Conservation (phyloP, 2,888 invertebrate species). For the Diplolepis rosae region DNA sequence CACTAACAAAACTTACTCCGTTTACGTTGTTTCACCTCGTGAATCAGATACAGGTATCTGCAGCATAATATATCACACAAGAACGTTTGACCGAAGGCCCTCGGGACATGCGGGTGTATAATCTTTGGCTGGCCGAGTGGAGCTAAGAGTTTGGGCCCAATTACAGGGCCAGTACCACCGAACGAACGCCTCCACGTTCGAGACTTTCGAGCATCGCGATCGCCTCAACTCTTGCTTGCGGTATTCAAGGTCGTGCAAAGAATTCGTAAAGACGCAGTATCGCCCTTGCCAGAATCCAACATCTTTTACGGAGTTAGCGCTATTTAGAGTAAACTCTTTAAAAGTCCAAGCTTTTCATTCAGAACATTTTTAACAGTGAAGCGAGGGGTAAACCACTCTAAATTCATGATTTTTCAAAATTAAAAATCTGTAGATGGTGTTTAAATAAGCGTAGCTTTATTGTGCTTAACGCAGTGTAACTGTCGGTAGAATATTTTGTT, state of each 20-base stretch:
- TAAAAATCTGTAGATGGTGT: no score
- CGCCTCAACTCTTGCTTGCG: conserved; percentile 46
- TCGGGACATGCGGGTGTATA: conserved; percentile 74
- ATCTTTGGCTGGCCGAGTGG: conserved; percentile 71
- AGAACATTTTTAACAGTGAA: no score
- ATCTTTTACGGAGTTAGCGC: no score
- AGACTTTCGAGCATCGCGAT: conserved; percentile 62
- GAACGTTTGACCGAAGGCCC: conserved; percentile 67
- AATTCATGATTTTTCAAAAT: no score
- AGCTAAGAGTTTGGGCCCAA: conserved; percentile 72
- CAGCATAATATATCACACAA: conserved; percentile 72
- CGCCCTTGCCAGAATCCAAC: background rate
- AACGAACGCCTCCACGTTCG: conserved; percentile 69
- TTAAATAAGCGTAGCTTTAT: no score
- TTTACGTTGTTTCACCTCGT: conserved; percentile 70
- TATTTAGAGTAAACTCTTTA: no score
- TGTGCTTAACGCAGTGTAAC: no score
- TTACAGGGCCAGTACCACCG: conserved; percentile 73
- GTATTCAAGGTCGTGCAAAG: conserved; percentile 48
- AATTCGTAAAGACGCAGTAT: conserved; percentile 37
- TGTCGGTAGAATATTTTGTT: no score
- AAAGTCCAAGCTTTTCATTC: no score
- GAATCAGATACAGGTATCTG: conserved; percentile 72
- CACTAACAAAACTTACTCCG: conserved; percentile 62
- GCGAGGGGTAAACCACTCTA: no score